phyloP scores from a whole-genome alignment of 2,113 vertebrate genomes.

The Echinops telfairi region DNA sequence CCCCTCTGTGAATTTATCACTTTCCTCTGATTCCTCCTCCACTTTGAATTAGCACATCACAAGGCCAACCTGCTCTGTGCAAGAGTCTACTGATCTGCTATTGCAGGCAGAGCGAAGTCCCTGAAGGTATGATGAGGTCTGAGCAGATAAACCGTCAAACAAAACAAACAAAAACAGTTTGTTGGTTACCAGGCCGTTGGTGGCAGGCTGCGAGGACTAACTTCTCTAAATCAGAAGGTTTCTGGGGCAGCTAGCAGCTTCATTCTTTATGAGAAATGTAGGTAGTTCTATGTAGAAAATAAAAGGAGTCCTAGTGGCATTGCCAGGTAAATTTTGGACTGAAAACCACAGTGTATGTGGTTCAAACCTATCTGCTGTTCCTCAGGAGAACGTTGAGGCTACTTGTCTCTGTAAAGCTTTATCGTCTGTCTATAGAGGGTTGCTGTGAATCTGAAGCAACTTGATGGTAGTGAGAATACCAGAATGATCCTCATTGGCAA shows the following conservation, averaged over 20 bases:
- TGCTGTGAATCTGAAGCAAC: too few relatives aligned
- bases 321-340: neutral
- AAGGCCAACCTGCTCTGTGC: neutral
- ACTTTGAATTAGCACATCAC: conserved; percentile 16
- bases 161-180: neutral
- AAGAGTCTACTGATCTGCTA: neutral
- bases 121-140: neutral
- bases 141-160: neutral
- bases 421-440: too few relatives aligned
- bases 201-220: neutral
- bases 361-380: too few relatives aligned
- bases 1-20: accelerated
- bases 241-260: neutral
- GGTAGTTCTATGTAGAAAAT: neutral
- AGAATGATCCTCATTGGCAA: too few relatives aligned
- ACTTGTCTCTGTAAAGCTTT: too few relatives aligned
- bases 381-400: too few relatives aligned
- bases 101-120: neutral
- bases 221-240: neutral
- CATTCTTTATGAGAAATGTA: neutral
- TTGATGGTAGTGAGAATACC: too few relatives aligned
- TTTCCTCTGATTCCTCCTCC: neutral
- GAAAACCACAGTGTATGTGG: too few relatives aligned
- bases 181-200: neutral
- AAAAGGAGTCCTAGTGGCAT: too few relatives aligned